These are phyloP conservation scores for Acronicta alni DNA, from an alignment of 2,888 invertebrate species.

Conservation along the genomic window DNA sequence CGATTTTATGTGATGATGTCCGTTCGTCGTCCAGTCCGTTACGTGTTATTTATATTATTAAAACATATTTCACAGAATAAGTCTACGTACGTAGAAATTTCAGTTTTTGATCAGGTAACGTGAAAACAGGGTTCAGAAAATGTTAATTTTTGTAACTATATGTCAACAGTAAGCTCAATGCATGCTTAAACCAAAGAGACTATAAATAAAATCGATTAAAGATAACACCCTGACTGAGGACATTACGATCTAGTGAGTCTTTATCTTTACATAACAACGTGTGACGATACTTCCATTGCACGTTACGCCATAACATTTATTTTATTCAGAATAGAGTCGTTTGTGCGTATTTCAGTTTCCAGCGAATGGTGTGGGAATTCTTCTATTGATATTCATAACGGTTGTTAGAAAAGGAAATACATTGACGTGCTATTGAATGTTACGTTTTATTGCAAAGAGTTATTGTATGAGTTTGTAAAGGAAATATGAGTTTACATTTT, in stretches of 20 bases:
- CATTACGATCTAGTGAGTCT: constrained; percentile 1
- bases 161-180: too few relatives aligned
- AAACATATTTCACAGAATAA: too few relatives aligned
- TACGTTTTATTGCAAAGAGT: constrained; percentile 32
- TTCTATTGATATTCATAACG: constrained; percentile 52
- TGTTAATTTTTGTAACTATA: too few relatives aligned
- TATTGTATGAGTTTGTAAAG: constrained; percentile 27
- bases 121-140: too few relatives aligned
- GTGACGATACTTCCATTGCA: background rate
- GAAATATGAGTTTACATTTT: constrained; percentile 3
- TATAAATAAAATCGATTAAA: background rate
- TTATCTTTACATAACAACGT: constrained; percentile 12
- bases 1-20: constrained; percentile 12
- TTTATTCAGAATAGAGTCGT: constrained; percentile 42
- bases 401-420: constrained; percentile 37
- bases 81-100: too few relatives aligned
- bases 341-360: constrained; percentile 40
- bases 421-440: constrained; percentile 43
- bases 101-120: too few relatives aligned
- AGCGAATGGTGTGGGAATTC: constrained; percentile 31
- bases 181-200: too few relatives aligned
- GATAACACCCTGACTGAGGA: background rate
- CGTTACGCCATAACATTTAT: constrained; percentile 27
- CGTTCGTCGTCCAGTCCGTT: background rate
- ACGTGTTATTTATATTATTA: background rate